These are phyloP conservation scores for Pteronura brasiliensis DNA, from an alignment of 2,113 vertebrate genomes.

Conservation along the genomic window DNA sequence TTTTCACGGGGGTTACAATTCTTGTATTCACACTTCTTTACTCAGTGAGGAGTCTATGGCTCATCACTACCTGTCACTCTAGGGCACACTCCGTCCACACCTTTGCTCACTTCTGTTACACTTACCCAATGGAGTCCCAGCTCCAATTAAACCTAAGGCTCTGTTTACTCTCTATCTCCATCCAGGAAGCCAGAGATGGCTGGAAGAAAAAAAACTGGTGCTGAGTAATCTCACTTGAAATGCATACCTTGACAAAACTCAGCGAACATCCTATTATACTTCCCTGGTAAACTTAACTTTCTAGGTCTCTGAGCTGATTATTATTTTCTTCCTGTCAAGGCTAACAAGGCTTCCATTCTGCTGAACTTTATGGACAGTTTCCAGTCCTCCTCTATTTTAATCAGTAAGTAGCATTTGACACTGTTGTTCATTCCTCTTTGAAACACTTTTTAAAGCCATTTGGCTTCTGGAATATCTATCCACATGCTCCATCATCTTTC, in stretches of 20 bases:
- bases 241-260: background rate
- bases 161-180: background rate
- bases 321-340: background rate
- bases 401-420: background rate
- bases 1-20: background rate
- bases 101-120: background rate
- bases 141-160: background rate
- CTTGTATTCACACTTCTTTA: background rate
- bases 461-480: background rate
- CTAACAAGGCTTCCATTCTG: background rate
- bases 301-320: background rate
- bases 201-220: background rate
- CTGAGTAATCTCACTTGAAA: background rate
- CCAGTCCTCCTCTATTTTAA: background rate
- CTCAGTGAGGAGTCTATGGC: background rate
- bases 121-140: background rate
- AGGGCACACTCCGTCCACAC: background rate
- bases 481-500: no score
- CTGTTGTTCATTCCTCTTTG: background rate
- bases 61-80: background rate
- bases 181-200: background rate
- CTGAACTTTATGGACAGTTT: background rate
- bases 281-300: background rate
- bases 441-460: background rate
- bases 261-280: background rate